Conservation (phyloP, 2,888 invertebrate species). For the Pseudococcus longispinus region DNA sequence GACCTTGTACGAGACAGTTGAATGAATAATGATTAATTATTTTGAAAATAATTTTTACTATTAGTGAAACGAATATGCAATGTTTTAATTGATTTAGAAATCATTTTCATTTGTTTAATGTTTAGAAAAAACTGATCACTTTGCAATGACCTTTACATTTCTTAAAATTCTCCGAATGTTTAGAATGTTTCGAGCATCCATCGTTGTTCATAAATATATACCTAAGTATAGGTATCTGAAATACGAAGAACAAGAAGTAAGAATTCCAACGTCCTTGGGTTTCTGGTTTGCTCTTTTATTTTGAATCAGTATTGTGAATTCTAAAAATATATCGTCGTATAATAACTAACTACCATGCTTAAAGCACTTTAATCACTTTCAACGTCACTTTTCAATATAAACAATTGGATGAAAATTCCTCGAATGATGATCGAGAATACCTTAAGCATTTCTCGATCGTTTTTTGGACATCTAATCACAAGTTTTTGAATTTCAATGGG, state of each 20-base stretch:
- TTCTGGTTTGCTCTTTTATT: neutral
- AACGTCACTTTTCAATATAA: too few relatives aligned
- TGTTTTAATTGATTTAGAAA: neutral
- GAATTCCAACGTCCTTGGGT: neutral
- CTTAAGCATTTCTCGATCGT: too few relatives aligned
- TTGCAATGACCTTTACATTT: neutral
- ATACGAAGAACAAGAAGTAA: neutral
- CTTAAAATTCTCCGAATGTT: neutral
- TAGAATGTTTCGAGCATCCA: neutral
- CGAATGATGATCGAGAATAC: too few relatives aligned
- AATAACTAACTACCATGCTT: neutral
- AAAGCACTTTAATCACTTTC: too few relatives aligned
- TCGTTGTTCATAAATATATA: neutral
- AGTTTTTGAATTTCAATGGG: too few relatives aligned
- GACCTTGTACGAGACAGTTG: neutral
- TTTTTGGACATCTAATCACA: too few relatives aligned
- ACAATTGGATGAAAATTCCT: too few relatives aligned
- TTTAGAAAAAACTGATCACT: neutral
- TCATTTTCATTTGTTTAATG: neutral
- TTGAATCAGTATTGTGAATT: neutral
- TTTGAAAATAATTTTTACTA: neutral
- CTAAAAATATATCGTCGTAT: neutral
- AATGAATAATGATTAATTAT: neutral
- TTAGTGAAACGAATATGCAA: neutral
- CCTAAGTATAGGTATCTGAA: neutral